Evolutionary conservation across 2,113 vertebrate species (phyloP).

Genomic region (Salvelinus alpinus): DNA sequence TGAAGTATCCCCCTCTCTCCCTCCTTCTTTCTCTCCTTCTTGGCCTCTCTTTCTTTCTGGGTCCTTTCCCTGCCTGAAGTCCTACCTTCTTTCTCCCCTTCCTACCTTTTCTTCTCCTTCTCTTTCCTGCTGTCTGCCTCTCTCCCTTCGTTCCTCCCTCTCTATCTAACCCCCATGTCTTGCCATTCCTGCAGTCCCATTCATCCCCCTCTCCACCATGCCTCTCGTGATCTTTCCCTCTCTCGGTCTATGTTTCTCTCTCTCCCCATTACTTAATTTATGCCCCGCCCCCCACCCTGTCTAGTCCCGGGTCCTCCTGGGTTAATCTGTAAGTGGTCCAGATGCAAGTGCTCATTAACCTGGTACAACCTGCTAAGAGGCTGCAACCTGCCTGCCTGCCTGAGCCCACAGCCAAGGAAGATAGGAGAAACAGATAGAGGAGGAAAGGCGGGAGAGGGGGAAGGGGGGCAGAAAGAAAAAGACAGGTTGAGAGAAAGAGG

Average conservation of each 20-base stretch:
- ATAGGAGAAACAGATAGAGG: neutral
- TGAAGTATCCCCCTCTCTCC: constrained; percentile 31
- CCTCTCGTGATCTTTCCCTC: constrained; percentile 9
- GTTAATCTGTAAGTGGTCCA: constrained; percentile 73
- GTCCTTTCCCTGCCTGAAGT: neutral
- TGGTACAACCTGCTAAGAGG: constrained; percentile 66
- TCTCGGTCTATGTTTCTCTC: constrained; percentile 17
- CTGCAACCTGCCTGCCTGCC: constrained; percentile 9
- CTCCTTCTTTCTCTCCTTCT: neutral
- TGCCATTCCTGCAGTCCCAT: neutral
- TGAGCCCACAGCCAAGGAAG: neutral
- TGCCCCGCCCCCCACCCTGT: neutral
- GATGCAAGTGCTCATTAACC: constrained; percentile 75
- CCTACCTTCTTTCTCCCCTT: neutral
- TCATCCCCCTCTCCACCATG: neutral
- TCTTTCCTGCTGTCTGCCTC: constrained; percentile 12
- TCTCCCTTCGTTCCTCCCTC: neutral
- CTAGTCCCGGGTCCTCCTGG: constrained; percentile 58
- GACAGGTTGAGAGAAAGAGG: no score
- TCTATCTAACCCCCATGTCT: neutral
- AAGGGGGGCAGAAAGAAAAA: no score
- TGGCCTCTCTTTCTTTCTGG: neutral
- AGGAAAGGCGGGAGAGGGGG: no score
- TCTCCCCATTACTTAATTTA: neutral
- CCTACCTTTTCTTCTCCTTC: neutral